These are phyloP conservation scores for Oryzias celebensis DNA, from an alignment of 2,113 vertebrate species.

Conservation along the genomic window DNA sequence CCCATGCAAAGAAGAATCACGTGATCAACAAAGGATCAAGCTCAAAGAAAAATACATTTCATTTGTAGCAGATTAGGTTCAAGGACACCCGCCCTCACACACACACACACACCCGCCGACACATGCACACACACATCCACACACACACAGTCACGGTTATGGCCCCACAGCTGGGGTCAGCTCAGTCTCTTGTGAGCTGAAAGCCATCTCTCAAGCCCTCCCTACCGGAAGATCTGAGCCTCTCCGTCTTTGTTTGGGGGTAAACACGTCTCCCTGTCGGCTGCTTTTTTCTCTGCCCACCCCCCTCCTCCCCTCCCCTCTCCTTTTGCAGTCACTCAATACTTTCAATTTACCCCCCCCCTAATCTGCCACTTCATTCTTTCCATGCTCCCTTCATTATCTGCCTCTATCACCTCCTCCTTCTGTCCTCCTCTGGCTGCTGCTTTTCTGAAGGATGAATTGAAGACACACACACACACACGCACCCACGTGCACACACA, in stretches of 20 bases:
- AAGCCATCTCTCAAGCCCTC: no score
- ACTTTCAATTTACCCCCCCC: conserved; percentile 71
- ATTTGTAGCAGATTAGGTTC: no score
- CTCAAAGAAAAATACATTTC: no score
- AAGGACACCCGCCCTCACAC: no score
- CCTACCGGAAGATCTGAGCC: background rate
- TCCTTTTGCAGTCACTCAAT: conserved; percentile 62
- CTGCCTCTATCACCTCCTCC: conserved; percentile 54
- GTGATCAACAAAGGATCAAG: no score
- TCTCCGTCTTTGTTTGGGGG: conserved; percentile 43
- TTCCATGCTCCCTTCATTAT: conserved; percentile 54
- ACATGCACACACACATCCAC: no score
- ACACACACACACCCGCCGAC: no score
- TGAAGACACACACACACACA: conserved; percentile 31
- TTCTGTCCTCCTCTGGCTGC: conserved; percentile 55
- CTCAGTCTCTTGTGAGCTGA: no score
- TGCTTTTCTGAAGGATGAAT: conserved; percentile 55
- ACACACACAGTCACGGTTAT: no score
- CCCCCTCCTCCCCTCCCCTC: conserved; percentile 1
- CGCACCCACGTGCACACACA: background rate
- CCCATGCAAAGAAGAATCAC: no score
- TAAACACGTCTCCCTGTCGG: conserved; percentile 35
- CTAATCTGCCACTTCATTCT: conserved; percentile 70
- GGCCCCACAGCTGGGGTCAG: no score
- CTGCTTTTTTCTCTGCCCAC: conserved; percentile 43